These are phyloP conservation scores for Drosophila siamana DNA, from an alignment of 2,888 invertebrate genomes.

Conservation along the genomic window DNA sequence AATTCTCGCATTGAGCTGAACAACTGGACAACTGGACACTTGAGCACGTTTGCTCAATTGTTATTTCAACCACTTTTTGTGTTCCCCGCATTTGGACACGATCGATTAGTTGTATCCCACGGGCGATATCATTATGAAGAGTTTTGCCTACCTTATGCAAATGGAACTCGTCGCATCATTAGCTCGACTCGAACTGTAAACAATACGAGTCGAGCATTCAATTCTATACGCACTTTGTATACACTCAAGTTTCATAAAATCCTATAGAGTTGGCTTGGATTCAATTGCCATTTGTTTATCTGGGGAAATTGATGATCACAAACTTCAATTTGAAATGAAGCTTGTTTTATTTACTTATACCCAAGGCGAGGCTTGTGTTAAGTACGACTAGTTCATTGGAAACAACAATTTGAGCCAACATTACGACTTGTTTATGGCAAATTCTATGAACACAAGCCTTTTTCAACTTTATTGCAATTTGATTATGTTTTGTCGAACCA, in stretches of 20 bases:
- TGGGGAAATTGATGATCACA: too few relatives aligned
- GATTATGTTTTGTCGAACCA: not conserved
- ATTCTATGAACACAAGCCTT: too few relatives aligned
- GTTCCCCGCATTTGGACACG: constrained; percentile 39
- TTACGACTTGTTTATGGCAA: too few relatives aligned
- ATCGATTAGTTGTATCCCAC: constrained; percentile 52
- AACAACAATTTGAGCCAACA: not conserved
- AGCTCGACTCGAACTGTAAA: constrained; percentile 39
- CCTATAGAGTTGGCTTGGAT: too few relatives aligned
- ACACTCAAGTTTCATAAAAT: not conserved
- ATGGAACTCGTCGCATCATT: constrained; percentile 38
- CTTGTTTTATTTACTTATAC: not conserved
- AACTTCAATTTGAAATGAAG: not conserved
- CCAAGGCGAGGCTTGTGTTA: not conserved
- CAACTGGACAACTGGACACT: constrained; percentile 30
- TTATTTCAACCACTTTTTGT: constrained; percentile 8
- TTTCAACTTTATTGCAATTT: too few relatives aligned
- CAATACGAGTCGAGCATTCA: not conserved
- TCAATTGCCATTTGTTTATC: too few relatives aligned
- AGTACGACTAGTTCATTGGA: not conserved
- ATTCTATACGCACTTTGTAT: constrained; percentile 9
- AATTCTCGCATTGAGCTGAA: not conserved
- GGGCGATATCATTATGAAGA: constrained; percentile 41
- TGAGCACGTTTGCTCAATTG: constrained; percentile 39
- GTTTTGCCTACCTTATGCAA: constrained; percentile 31